Evolutionary conservation across 2,113 vertebrate genomes (phyloP).

Genomic region (Mohoua ochrocephala): DNA sequence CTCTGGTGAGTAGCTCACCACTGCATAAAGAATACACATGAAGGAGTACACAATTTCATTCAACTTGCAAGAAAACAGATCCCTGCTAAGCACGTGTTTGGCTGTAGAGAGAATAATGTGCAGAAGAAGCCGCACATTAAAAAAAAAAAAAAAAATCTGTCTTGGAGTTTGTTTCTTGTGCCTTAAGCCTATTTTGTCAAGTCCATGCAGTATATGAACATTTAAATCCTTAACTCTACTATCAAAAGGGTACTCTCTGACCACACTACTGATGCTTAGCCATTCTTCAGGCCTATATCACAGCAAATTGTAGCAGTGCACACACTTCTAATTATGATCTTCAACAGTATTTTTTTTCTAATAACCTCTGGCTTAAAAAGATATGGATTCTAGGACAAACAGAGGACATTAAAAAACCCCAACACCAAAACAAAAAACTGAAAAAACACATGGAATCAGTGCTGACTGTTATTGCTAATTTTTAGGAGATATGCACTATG

Average conservation of each 20-base stretch:
- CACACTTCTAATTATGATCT: neutral
- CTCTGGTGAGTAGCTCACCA: neutral
- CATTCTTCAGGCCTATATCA: neutral
- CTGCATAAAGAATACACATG: neutral
- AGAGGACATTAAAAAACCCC: neutral
- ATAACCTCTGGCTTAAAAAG: neutral
- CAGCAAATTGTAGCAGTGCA: neutral
- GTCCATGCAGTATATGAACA: neutral
- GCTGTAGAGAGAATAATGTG: neutral
- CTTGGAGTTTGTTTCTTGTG: neutral
- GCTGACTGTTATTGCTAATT: neutral
- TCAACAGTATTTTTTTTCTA: neutral
- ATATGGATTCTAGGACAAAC: neutral
- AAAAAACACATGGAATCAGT: neutral
- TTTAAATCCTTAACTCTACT: neutral
- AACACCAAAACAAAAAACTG: neutral
- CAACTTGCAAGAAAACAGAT: neutral
- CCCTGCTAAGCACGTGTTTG: neutral
- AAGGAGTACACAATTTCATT: neutral
- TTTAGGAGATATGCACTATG: accelerated
- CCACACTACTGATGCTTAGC: neutral
- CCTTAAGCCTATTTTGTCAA: neutral
- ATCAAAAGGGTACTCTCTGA: neutral
- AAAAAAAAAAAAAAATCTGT: neutral
- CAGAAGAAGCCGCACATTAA: neutral